Percentiles rank a stretch among this genome's conserved stretches.
These are phyloP conservation scores for Troglohyphantes excavatus DNA, from an alignment of 2,888 invertebrate species.

Conservation along the genomic window DNA sequence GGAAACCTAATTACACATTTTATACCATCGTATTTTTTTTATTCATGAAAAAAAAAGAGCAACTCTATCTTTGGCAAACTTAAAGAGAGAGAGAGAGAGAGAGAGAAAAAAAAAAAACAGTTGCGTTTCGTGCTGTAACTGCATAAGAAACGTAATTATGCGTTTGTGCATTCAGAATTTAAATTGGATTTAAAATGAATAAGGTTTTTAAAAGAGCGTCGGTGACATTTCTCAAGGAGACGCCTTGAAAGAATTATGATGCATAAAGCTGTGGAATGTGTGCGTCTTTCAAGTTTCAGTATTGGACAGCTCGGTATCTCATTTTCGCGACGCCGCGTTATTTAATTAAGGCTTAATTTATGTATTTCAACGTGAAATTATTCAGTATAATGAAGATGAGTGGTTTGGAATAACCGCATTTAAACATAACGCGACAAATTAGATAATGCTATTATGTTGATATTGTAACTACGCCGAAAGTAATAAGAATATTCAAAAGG, in stretches of 20 bases:
- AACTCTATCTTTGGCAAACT: not conserved
- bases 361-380: not conserved
- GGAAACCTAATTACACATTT: conserved; percentile 2
- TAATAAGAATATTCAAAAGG: too few relatives aligned
- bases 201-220: not conserved
- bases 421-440: not conserved
- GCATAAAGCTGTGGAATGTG: not conserved
- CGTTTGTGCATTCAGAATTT: conserved; percentile 4
- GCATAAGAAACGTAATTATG: not conserved
- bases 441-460: too few relatives aligned
- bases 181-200: not conserved
- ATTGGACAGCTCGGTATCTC: not conserved
- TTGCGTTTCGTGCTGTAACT: not conserved
- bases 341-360: not conserved
- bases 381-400: not conserved
- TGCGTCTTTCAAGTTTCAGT: not conserved
- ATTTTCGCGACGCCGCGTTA: not conserved
- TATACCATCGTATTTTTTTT: not conserved
- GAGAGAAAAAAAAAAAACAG: too few relatives aligned
- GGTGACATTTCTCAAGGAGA: not conserved
- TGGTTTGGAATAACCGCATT: not conserved
- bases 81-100: too few relatives aligned
- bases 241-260: not conserved
- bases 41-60: conserved; percentile 1
- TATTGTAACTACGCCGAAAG: too few relatives aligned